Evolutionary conservation across 2,888 invertebrate species (phyloP).

Genomic region (Amitus sp.): DNA sequence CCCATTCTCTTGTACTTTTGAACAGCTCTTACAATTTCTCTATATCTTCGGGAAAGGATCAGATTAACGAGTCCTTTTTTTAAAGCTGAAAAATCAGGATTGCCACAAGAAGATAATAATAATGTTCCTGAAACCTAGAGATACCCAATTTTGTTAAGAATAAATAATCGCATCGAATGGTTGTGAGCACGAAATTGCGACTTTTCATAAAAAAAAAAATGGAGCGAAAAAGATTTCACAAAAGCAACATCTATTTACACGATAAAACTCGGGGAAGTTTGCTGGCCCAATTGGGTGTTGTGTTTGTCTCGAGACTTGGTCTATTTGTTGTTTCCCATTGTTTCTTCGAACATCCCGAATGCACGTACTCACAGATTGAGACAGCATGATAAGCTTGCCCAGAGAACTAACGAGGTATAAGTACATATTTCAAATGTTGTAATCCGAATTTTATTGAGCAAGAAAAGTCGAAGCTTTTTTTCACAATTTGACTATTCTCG

Average conservation of each 20-base stretch:
- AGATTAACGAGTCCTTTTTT: neutral
- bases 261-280: neutral
- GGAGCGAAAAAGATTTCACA: no score
- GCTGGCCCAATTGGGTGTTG: conserved; percentile 18
- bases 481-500: no score
- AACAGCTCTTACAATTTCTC: conserved; percentile 10
- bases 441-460: no score
- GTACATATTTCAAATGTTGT: no score
- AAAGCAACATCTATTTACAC: neutral
- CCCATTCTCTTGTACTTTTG: neutral
- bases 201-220: neutral
- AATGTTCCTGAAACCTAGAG: neutral
- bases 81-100: neutral
- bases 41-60: neutral
- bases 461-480: no score
- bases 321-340: conserved; percentile 18
- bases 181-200: neutral
- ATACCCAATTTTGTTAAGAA: neutral
- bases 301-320: conserved; percentile 21
- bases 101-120: neutral
- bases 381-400: conserved; percentile 30
- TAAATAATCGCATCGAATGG: no score
- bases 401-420: conserved; percentile 57
- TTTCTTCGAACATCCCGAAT: conserved; percentile 14
- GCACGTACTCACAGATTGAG: conserved; percentile 33